Evolutionary conservation across 2,113 vertebrate genomes (phyloP).

Genomic region (human): GRCh38 chr2:79584001-79584500

Average conservation of each 20-base stretch:
- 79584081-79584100: no score
- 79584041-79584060: no score
- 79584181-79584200: no score
- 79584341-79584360: not conserved
- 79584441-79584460: not conserved
- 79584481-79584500: not conserved
- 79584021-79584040: no score
- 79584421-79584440: not conserved
- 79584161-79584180: no score
- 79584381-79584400: not conserved
- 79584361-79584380: not conserved
- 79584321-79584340: not conserved
- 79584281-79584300: not conserved
- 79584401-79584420: not conserved
- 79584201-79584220: no score
- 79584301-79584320: not conserved
- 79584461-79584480: conserved; percentile 18
- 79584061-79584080: no score
- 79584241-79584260: not conserved
- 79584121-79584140: no score
- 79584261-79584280: not conserved
- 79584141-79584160: no score
- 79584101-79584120: no score
- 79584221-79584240: not conserved
- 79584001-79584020: no score